Base-by-base conservation (phyloP, 2,888 invertebrate species). In the Hydrotaea cyrtoneurina region DNA sequence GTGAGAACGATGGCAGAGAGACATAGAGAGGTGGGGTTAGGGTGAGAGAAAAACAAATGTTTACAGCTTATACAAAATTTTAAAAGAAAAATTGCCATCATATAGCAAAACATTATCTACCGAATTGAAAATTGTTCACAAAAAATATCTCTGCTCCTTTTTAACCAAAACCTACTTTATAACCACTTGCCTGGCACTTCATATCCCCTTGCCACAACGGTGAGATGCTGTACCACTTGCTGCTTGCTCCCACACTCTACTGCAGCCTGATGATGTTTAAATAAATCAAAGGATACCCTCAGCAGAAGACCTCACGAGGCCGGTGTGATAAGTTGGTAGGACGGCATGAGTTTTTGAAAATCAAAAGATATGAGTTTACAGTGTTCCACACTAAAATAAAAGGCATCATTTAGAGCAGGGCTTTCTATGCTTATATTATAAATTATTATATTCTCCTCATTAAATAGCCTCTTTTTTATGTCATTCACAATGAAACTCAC, bases 41-140 rank as follows among this genome's bases (percentile, higher is more conserved):
- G 13, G 15, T 3, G 4, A 46, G 59, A 23, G 55, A 59, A 23
- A 13, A 19, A 69, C 31, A 62, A 62, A 62, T 36, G 0, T 59
- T 36, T 0, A 13, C 31, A n/a, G 26, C 31, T n/a, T 17, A n/a
- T 62, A 31, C 62, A 8, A 36, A 50, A 50, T 39, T 57, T 8
- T 50, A 57, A n/a, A 71, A 62, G 53, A 80, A 43, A 80, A 76
- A 80, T 80, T 46, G 59, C 80, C 57, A 31, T 19, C 62, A 62
- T 80, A 53, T 53, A 71, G 71, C 50, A 62, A 71, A 71, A 80
- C 76, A 71, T 80, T 76, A 71, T 80, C 71, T 76, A 80, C 76
- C 39, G 80, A 76, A 53, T 53, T 55, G 55, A 72, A 72, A 15
- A 17, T 71, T 71, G 23, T 50, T 71, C 50, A 50, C 50, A 13